phyloP scores from a whole-genome alignment of 2,797 vertebrate species.

The Vultur gryphus region DNA sequence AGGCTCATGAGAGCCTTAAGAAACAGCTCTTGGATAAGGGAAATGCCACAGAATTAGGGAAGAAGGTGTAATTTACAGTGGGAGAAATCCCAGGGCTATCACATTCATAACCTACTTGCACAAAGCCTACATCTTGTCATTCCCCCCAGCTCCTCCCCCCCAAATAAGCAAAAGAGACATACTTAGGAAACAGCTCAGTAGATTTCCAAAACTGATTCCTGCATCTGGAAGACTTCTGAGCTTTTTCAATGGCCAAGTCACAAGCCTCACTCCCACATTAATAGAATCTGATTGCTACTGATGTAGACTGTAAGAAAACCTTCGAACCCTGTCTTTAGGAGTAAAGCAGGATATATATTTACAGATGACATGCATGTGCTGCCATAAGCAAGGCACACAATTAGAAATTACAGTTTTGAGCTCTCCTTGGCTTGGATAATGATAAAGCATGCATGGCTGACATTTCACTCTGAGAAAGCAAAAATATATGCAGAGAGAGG shows the following conservation, averaged over 20 bases:
- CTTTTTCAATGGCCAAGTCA: conserved; percentile 33
- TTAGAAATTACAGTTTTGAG: background rate
- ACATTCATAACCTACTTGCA: background rate
- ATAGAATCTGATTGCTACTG: conserved; percentile 36
- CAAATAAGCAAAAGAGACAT: background rate
- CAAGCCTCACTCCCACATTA: conserved; percentile 41
- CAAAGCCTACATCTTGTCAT: background rate
- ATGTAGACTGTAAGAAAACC: conserved; percentile 20
- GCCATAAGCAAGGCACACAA: background rate
- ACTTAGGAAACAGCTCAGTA: background rate
- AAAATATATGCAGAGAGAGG: background rate
- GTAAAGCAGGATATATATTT: conserved; percentile 8
- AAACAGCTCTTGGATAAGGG: background rate
- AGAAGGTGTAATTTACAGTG: conserved; percentile 29
- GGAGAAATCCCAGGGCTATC: conserved; percentile 32
- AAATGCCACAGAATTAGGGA: conserved; percentile 14
- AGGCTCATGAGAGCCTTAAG: background rate
- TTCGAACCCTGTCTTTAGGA: background rate
- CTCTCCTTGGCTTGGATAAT: background rate
- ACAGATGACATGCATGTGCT: background rate
- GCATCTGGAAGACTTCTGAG: conserved; percentile 49
- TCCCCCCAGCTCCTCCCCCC: background rate
- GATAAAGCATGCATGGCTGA: background rate
- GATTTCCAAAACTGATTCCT: conserved; percentile 13
- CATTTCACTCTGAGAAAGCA: background rate